Evolutionary conservation across 2,797 vertebrate species (phyloP), one percentile per base, ranked within the genome.

Genomic region (Bradypodion pumilum): DNA sequence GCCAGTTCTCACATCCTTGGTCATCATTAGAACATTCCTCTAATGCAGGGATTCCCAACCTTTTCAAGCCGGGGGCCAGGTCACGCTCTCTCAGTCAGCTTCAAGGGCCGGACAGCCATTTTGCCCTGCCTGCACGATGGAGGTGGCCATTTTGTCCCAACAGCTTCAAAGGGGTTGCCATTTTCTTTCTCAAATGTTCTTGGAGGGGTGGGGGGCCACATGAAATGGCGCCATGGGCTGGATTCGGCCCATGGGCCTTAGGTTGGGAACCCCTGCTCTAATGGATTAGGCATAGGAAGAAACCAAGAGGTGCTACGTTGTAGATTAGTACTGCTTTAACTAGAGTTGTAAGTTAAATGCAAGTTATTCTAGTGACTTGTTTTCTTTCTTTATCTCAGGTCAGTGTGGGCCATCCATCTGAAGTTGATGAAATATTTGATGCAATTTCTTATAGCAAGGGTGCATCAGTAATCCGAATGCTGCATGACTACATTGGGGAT

Each of bases 361-460:
- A 88, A 75, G 65, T 60, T 91, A 66, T 89, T 86, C 42, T 92
- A 87, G 91, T 87, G 63, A 83, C 87, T 65, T 19, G 3, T 83
- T 89, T 7, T 56, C 65, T 68, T 80, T 87, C 40, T 91, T 91
- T 66, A 23, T 74, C 79, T 0, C 94, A 99, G 99, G 99, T 99
- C 90, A 97, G 96, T 68, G 99, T 99, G 78, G 98, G 99, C 85
- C 98, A 99, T 81, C 99, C 99, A 0, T 98, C 99, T 0, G 99
- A 99, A 94, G 99, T 99, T n/a, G 98, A 99, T 90, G 99, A 99
- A 95, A 99, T 99, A 82, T 99, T 99, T 69, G 99, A 99, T 86
- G 98, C 98, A 86, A 99, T 99, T 96, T 99, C 99, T 32, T 99
- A 99, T 93, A 99, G 99, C 96, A 99, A 99, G 96, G 99, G 99